Conservation (phyloP, 2,797 vertebrate species). For the Paedocypris micromegethes region DNA sequence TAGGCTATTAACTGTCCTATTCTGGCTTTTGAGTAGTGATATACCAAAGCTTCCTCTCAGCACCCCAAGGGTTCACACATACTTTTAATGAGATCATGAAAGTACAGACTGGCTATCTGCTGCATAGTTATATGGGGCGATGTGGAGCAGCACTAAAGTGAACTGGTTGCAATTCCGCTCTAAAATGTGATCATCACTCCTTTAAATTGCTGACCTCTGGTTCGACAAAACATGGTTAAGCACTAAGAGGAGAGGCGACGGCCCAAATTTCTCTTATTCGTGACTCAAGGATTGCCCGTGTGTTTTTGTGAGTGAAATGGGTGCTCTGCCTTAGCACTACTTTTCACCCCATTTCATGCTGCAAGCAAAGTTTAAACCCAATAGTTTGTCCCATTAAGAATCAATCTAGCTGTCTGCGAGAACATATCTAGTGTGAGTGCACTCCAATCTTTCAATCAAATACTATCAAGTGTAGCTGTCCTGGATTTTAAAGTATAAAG, state of each 20-base stretch:
- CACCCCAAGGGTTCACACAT: constrained; percentile 44
- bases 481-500: constrained; percentile 5
- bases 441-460: constrained; percentile 3
- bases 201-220: too few relatives aligned
- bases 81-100: constrained; percentile 23
- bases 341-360: background rate
- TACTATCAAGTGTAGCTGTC: background rate
- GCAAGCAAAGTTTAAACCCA: background rate
- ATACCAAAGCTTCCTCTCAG: constrained; percentile 23
- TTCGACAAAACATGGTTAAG: too few relatives aligned
- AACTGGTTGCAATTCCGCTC: background rate
- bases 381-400: background rate
- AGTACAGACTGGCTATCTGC: constrained; percentile 4
- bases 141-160: background rate
- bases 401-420: background rate
- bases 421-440: background rate
- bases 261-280: too few relatives aligned
- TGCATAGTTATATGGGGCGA: background rate
- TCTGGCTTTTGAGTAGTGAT: constrained; percentile 55
- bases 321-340: too few relatives aligned
- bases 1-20: constrained; percentile 51
- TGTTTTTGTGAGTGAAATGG: too few relatives aligned
- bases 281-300: too few relatives aligned
- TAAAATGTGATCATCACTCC: too few relatives aligned
- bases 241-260: too few relatives aligned